Conservation (phyloP, 1,140 invertebrate genomes). For the Drosophila mayri region DNA sequence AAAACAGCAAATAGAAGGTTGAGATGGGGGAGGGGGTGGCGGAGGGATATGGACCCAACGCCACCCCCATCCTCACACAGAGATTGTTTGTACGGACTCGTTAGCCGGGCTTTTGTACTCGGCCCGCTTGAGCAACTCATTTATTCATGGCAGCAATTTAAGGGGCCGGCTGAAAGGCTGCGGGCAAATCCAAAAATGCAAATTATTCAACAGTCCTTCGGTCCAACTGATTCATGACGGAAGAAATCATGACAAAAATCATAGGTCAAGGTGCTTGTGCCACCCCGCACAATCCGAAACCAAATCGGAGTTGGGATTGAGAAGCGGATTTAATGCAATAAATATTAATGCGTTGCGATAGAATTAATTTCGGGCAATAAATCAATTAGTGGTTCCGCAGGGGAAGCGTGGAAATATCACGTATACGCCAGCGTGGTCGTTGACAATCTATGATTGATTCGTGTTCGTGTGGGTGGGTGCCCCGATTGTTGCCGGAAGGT, state of each 20-base stretch:
- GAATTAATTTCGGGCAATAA: constrained; percentile 69
- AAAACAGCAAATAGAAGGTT: constrained; percentile 67
- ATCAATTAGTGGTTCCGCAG: constrained; percentile 60
- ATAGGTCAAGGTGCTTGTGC: constrained; percentile 30
- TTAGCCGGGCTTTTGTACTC: constrained; percentile 48
- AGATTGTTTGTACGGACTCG: constrained; percentile 57
- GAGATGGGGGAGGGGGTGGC: not conserved
- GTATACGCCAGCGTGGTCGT: constrained; percentile 54
- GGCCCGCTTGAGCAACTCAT: constrained; percentile 34
- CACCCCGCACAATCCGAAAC: not conserved
- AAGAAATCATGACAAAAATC: constrained; percentile 25
- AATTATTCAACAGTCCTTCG: constrained; percentile 35
- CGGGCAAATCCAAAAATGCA: constrained; percentile 44
- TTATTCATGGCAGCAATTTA: constrained; percentile 62
- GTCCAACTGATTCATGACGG: constrained; percentile 12
- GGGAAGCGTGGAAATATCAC: constrained; percentile 42
- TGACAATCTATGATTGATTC: constrained; percentile 80
- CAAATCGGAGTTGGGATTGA: not conserved
- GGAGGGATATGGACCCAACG: not conserved
- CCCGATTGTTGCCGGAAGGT: not conserved
- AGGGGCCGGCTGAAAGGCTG: constrained; percentile 29
- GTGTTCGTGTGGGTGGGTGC: constrained; percentile 32
- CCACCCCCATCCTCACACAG: constrained; percentile 5
- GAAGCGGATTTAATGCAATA: constrained; percentile 28
- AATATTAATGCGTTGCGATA: constrained; percentile 39